Conservation (phyloP, 2,113 vertebrate genomes). For the Ibidorhyncha struthersii region DNA sequence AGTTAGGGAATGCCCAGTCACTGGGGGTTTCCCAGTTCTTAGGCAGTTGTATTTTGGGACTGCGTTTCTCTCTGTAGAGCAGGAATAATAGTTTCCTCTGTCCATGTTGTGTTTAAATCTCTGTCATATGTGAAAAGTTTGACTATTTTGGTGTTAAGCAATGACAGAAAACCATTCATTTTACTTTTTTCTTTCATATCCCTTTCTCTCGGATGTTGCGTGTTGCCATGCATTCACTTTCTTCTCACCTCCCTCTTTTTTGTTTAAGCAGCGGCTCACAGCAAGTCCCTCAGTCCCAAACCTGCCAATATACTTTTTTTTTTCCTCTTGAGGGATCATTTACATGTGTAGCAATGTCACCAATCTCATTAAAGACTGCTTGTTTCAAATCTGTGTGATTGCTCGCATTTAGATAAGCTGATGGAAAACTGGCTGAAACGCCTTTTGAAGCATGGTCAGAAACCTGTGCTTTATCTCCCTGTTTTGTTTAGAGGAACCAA, state of each 20-base stretch:
- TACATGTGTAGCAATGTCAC: background rate
- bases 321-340: background rate
- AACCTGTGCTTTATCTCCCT: constrained; percentile 62
- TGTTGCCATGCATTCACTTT: background rate
- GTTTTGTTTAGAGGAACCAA: constrained; percentile 63
- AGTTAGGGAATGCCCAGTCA: background rate
- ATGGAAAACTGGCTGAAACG: background rate
- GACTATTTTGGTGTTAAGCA: background rate
- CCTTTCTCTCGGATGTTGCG: background rate
- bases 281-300: background rate
- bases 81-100: background rate
- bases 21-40: background rate
- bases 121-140: background rate
- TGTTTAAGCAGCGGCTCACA: background rate
- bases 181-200: background rate
- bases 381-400: constrained; percentile 3
- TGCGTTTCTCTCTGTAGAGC: background rate
- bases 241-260: background rate
- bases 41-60: background rate
- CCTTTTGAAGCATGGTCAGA: constrained; percentile 18
- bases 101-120: background rate
- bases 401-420: background rate
- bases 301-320: background rate
- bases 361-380: background rate
- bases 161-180: background rate